Conservation (phyloP, 2,888 invertebrate genomes). For the Liopterus haemorrhoidalis region DNA sequence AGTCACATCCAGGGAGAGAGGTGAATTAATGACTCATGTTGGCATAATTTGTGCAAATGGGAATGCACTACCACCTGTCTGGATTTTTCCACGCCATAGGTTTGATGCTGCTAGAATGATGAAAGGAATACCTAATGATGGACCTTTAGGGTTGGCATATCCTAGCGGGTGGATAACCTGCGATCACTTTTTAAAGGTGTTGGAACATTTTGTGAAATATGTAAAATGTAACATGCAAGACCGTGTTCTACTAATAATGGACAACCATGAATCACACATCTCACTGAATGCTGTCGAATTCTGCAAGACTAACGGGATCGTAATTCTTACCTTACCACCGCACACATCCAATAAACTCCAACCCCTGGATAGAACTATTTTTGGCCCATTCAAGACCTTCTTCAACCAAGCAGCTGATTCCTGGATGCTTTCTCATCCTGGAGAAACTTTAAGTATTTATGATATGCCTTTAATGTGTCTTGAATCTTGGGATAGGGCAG, state of each 20-base stretch:
- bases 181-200: slow-evolving; percentile 29
- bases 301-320: slow-evolving; percentile 35
- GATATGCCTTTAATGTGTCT: slow-evolving; percentile 21
- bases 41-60: slow-evolving; percentile 24
- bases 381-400: slow-evolving; percentile 33
- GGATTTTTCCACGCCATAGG: slow-evolving; percentile 22
- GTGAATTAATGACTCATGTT: slow-evolving; percentile 7
- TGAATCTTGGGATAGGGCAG: slow-evolving; percentile 20
- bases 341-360: slow-evolving; percentile 36
- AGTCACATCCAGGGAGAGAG: slow-evolving; percentile 11
- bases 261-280: slow-evolving; percentile 30
- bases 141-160: slow-evolving; percentile 32
- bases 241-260: slow-evolving; percentile 28
- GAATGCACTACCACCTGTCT: slow-evolving; percentile 22
- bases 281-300: slow-evolving; percentile 26
- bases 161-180: slow-evolving; percentile 34
- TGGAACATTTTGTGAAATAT: slow-evolving; percentile 29
- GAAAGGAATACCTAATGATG: slow-evolving; percentile 29
- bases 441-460: slow-evolving; percentile 32
- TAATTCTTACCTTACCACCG: slow-evolving; percentile 35
- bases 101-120: slow-evolving; percentile 27
- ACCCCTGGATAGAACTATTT: slow-evolving; percentile 32
- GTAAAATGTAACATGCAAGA: slow-evolving; percentile 23
- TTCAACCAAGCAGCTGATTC: slow-evolving; percentile 24
- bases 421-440: slow-evolving; percentile 31